A percentile compares a stretch with the other conserved stretches of the same genome.
phyloP scores from a whole-genome alignment of 2,113 vertebrate genomes.

The Malurus cyaneus region DNA sequence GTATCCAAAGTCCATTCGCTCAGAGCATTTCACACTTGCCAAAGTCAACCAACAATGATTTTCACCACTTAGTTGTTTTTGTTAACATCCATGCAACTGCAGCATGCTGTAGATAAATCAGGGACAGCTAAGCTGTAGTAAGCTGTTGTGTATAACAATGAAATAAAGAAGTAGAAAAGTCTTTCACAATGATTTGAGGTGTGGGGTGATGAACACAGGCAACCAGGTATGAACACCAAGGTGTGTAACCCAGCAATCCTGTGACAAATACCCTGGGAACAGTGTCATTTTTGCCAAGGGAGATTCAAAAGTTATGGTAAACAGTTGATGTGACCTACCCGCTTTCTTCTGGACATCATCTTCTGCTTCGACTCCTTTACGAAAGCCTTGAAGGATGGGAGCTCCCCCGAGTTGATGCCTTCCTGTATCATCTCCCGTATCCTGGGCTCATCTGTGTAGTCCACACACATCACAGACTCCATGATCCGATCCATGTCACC shows the following conservation, averaged over 20 bases:
- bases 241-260: background rate
- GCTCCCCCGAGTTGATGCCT: slow-evolving; percentile 75
- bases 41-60: background rate
- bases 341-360: slow-evolving; percentile 76
- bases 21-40: background rate
- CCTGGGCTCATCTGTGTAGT: slow-evolving; percentile 83
- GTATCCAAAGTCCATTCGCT: background rate
- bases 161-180: background rate
- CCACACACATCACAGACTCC: slow-evolving; percentile 74
- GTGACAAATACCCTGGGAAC: background rate
- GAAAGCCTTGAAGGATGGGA: slow-evolving; percentile 77
- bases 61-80: background rate
- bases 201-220: background rate
- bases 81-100: background rate
- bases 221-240: background rate
- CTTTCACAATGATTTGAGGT: background rate
- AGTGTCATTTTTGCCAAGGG: background rate
- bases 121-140: background rate
- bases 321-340: slow-evolving; percentile 66
- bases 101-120: background rate
- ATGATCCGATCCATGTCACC: slow-evolving; percentile 87
- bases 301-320: background rate
- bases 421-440: slow-evolving; percentile 79
- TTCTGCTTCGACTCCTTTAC: slow-evolving; percentile 78
- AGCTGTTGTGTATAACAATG: background rate